Percentiles rank a stretch among this genome's conserved stretches.
Conservation (phyloP, 2,888 invertebrate species). For the Tromatobia lineatoria region DNA sequence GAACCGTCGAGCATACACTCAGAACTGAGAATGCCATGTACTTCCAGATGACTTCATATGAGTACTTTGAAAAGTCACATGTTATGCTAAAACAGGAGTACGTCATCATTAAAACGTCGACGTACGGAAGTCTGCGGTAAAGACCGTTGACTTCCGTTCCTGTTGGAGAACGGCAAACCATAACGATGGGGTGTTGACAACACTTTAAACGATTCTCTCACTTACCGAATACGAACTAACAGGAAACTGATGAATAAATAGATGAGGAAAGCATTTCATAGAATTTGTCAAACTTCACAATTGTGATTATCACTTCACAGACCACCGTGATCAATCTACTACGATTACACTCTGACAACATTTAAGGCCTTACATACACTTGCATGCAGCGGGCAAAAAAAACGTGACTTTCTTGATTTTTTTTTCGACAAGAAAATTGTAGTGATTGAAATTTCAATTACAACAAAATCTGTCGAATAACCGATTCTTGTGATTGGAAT, state of each 20-base stretch:
- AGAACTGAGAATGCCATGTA: slow-evolving; percentile 34
- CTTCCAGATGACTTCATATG: slow-evolving; percentile 31
- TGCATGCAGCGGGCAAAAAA: too few species aligned
- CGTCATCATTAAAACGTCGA: background rate
- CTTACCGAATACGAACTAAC: background rate
- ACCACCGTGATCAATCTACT: background rate
- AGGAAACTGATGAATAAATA: background rate
- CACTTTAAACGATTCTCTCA: background rate
- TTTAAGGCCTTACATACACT: too few species aligned
- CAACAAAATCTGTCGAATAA: too few species aligned
- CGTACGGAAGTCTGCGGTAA: slow-evolving; percentile 36
- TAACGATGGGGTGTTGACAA: background rate
- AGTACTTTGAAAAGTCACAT: slow-evolving; percentile 27
- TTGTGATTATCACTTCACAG: background rate
- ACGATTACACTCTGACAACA: background rate
- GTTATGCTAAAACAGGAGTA: background rate
- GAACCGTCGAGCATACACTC: slow-evolving; percentile 10
- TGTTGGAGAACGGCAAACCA: background rate
- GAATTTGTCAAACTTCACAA: background rate
- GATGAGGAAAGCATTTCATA: background rate
- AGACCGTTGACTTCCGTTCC: slow-evolving; percentile 34
- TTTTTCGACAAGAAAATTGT: too few species aligned
- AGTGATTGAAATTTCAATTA: too few species aligned
- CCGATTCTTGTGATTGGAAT: too few species aligned
- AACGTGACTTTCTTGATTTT: too few species aligned